Evolutionary conservation across 23 tunicate genomes (phyloP), one percentile per base, ranked within the genome.

Genomic region (Phallusia fumigata): DNA sequence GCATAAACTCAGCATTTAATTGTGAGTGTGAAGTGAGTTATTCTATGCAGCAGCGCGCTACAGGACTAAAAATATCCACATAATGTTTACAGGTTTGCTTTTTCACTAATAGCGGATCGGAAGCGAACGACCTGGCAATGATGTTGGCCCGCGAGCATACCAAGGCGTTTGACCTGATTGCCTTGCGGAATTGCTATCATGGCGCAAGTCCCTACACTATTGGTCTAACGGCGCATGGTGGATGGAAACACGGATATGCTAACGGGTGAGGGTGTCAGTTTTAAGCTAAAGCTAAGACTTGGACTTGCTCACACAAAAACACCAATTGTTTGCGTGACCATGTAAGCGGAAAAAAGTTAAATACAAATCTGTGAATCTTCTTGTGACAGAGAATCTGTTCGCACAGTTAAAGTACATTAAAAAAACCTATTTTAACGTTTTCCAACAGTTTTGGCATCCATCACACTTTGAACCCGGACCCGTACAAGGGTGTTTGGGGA

Each of bases 121-220:
- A 97, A 80, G 97, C 99, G 73, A 97, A 97, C 89, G 99, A 97
- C 73, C 19, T 92, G 47, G 99, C 99, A 3, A 86, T 97, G 95
- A 79, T 83, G 34, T 52, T 97, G 83, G 84, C 97, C 0, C 84
- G 99, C 16, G 76, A 91, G 34, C 82, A 97, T 84, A 91, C 99
- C 11, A 85, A 86, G 75, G 87, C 90, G 18, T 97, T 90, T 53
- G 96, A 97, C 77, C 73, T 89, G 30, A 84, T 97, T 36, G 90
- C 99, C 22, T 69, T 97, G 24, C 91, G 93, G 11, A 97, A 97
- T 77, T 80, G 91, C 34, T 97, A 92, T 76, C 99, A 97, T 69
- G 99, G 99, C 32, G 91, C 84, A 36, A 81, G 91, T 58, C 99
- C 99, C 58, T 97, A 97, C 65, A 85, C 99, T 3, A 76, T 89